phyloP scores from a whole-genome alignment of 2,113 vertebrate species.

The Noturus placidus region DNA sequence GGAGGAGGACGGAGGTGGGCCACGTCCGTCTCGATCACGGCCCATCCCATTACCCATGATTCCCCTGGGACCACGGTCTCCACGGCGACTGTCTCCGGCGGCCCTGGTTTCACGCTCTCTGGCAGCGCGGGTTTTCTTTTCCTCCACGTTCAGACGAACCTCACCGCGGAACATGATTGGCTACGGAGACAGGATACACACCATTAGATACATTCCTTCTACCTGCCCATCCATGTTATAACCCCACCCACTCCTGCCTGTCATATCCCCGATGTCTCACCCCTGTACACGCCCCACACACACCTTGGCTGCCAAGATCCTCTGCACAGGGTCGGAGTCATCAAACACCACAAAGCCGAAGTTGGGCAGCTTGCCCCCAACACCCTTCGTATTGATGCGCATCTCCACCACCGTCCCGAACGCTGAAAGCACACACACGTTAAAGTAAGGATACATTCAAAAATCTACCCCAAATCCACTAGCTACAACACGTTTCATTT shows the following conservation, averaged over 20 bases:
- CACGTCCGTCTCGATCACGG: conserved; percentile 83
- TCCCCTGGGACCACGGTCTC: conserved; percentile 84
- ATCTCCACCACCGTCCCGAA: conserved; percentile 87
- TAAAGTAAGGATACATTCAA: background rate
- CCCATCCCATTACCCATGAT: conserved; percentile 91
- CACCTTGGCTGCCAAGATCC: conserved; percentile 97
- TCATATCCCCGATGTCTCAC: background rate
- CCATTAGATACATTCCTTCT: background rate
- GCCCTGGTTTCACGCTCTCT: conserved; percentile 88
- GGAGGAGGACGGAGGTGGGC: conserved; percentile 10
- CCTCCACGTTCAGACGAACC: conserved; percentile 96
- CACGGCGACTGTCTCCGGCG: conserved; percentile 87
- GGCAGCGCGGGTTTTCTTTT: conserved; percentile 93
- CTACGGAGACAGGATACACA: conserved; percentile 64
- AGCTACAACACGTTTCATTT: background rate
- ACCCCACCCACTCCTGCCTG: background rate
- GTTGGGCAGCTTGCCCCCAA: conserved; percentile 95
- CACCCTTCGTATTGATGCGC: conserved; percentile 96
- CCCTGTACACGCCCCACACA: conserved; percentile 45
- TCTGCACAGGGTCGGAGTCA: conserved; percentile 93
- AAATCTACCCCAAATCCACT: background rate
- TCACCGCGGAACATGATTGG: conserved; percentile 98
- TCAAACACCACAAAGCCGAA: conserved; percentile 99
- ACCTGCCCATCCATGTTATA: background rate
- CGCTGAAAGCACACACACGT: conserved; percentile 21